Conservation (phyloP, 2,888 invertebrate species). For the Cactoblastis cactorum region DNA sequence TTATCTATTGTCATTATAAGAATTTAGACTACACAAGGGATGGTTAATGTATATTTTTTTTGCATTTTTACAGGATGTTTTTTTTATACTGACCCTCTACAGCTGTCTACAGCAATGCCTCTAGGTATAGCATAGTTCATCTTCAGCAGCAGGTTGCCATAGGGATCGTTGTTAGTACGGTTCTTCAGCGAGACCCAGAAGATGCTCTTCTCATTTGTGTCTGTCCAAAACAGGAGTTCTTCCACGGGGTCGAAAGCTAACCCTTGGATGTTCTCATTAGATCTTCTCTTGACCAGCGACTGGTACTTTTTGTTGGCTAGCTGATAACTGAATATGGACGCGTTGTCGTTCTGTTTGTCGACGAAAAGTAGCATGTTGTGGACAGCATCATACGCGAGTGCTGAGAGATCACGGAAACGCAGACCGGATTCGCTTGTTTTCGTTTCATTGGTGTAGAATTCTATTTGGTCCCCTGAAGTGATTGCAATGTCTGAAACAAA, state of each 20-base stretch:
- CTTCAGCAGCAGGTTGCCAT: slow-evolving; percentile 59
- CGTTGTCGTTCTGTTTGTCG: slow-evolving; percentile 81
- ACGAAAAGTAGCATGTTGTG: slow-evolving; percentile 83
- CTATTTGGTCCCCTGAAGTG: slow-evolving; percentile 82
- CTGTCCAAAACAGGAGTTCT: slow-evolving; percentile 90
- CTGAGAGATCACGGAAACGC: slow-evolving; percentile 80
- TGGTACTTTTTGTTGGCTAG: slow-evolving; percentile 57
- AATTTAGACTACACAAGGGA: too few species aligned
- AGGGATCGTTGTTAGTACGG: slow-evolving; percentile 48
- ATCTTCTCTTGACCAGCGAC: slow-evolving; percentile 69
- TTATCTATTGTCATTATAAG: too few species aligned
- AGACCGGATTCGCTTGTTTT: slow-evolving; percentile 66
- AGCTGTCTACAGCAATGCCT: slow-evolving; percentile 88
- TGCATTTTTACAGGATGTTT: too few species aligned
- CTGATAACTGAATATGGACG: slow-evolving; percentile 83
- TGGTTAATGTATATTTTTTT: too few species aligned
- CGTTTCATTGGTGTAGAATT: slow-evolving; percentile 76
- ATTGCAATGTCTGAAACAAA: slow-evolving; percentile 87
- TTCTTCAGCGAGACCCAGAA: slow-evolving; percentile 60
- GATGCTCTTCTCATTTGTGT: slow-evolving; percentile 82
- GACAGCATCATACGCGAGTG: slow-evolving; percentile 84
- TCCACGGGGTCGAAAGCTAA: slow-evolving; percentile 87
- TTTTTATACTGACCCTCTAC: slow-evolving; percentile 80
- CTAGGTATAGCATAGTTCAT: slow-evolving; percentile 81
- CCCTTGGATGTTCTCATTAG: slow-evolving; percentile 82